Evolutionary conservation across 92 coral and sea anemone species (phyloP).

Genomic region (Micromussa lordhowensis): DNA sequence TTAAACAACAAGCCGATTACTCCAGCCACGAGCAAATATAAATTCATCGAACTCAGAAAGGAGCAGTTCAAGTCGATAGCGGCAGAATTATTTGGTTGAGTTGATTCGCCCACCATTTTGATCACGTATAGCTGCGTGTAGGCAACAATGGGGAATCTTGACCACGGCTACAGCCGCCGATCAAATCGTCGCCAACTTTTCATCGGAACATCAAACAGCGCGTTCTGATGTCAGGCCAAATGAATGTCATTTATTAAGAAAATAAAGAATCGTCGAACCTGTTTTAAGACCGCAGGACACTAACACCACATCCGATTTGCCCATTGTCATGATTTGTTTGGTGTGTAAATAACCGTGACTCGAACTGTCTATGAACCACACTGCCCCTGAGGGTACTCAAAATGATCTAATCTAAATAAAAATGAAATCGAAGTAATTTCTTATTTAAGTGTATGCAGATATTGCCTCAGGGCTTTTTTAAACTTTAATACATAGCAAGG

Average conservation of each 20-base stretch:
- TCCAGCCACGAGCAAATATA: conserved; percentile 65
- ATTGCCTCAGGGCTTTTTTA: too few species aligned
- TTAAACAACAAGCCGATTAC: conserved; percentile 64
- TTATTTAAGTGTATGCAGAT: too few species aligned
- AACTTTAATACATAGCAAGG: too few species aligned
- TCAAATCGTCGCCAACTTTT: not conserved
- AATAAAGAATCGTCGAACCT: conserved; percentile 4
- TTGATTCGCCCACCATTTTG: not conserved
- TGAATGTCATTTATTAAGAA: conserved; percentile 15
- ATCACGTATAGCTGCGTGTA: not conserved
- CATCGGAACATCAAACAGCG: not conserved
- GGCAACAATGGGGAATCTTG: not conserved
- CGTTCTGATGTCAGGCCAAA: not conserved
- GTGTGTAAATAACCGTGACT: not conserved
- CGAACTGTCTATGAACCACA: not conserved
- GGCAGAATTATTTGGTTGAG: not conserved
- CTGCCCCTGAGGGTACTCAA: not conserved
- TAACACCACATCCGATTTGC: not conserved
- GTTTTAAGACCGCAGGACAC: not conserved
- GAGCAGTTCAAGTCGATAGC: conserved; percentile 18
- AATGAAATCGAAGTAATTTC: too few species aligned
- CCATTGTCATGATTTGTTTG: conserved; percentile 2
- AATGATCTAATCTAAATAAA: too few species aligned
- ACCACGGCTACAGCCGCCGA: not conserved
- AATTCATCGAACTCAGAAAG: conserved; percentile 67